Conservation (phyloP, 2,113 vertebrate species). For the rabbit (Oryctolagus cuniculus) region mOryCun1.1 NC_091443.1:84733501-84734000, state of each 20-base stretch:
- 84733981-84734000: not conserved
- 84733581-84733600: not conserved
- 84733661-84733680: not conserved
- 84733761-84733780: not conserved
- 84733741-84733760: not conserved
- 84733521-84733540: slow-evolving; percentile 24
- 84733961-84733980: not conserved
- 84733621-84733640: slow-evolving; percentile 10
- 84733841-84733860: not conserved
- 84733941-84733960: not conserved
- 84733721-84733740: not conserved
- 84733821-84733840: not conserved
- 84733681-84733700: not conserved
- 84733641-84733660: slow-evolving; percentile 6
- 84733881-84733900: not conserved
- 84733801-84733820: not conserved
- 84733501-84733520: not conserved
- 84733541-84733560: not conserved
- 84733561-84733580: not conserved
- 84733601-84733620: not conserved
- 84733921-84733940: not conserved
- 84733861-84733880: not conserved
- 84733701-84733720: not conserved
- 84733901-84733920: rapidly evolving
- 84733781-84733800: not conserved